Conservation (phyloP, 2,797 vertebrate genomes). For the Acanthis flammea region DNA sequence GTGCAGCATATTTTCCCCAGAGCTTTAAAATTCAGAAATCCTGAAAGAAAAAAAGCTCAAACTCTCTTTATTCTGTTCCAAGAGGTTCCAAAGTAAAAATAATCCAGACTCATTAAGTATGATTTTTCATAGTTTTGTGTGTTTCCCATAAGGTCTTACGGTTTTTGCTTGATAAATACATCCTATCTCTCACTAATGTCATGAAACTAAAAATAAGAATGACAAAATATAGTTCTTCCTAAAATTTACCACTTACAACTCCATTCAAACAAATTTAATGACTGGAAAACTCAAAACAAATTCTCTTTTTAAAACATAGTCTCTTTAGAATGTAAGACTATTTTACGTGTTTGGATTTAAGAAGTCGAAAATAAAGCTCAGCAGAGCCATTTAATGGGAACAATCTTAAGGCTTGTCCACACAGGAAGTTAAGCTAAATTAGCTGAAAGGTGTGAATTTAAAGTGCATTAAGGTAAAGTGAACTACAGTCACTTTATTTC, state of each 20-base stretch:
- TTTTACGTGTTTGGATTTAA: conserved; percentile 35
- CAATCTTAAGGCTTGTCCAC: conserved; percentile 62
- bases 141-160: not conserved
- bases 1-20: not conserved
- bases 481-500: conserved; percentile 53
- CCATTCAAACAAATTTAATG: not conserved
- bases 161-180: not conserved
- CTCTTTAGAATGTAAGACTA: not conserved
- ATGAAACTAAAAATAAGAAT: not conserved
- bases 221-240: not conserved
- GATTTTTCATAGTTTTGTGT: not conserved
- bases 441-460: conserved; percentile 70
- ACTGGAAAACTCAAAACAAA: not conserved
- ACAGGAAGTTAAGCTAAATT: conserved; percentile 60
- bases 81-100: not conserved
- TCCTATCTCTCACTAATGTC: not conserved
- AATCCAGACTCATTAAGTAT: not conserved
- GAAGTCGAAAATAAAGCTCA: conserved; percentile 61
- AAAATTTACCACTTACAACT: not conserved
- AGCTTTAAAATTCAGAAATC: not conserved
- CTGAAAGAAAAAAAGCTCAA: not conserved
- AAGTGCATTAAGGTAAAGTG: conserved; percentile 62
- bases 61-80: not conserved
- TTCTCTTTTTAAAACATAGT: not conserved
- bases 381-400: conserved; percentile 43